These are phyloP conservation scores for Sebastes trivittatus DNA, from an alignment of 2,797 vertebrate genomes.

Conservation along the genomic window DNA sequence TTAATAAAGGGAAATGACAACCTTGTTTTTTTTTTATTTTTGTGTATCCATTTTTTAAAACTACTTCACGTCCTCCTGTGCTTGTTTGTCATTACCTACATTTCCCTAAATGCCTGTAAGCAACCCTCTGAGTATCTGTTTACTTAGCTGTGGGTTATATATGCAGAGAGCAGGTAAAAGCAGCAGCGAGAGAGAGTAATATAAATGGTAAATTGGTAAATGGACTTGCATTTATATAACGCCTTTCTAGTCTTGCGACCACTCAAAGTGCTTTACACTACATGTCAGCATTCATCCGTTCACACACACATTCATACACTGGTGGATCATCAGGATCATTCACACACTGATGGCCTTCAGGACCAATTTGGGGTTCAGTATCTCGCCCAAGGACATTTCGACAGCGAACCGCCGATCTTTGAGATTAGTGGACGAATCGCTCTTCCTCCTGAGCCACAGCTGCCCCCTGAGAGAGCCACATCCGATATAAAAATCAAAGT, in stretches of 20 bases:
- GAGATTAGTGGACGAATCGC: too few relatives aligned
- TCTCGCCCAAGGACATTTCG: too few relatives aligned
- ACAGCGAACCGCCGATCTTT: too few relatives aligned
- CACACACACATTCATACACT: too few relatives aligned
- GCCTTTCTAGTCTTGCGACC: too few relatives aligned
- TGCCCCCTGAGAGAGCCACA: not conserved
- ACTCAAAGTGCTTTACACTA: too few relatives aligned
- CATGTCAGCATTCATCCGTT: too few relatives aligned
- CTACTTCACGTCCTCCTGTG: not conserved
- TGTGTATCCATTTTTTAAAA: not conserved
- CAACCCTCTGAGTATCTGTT: not conserved
- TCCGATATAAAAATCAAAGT: conserved; percentile 4
- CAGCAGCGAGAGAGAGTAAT: not conserved
- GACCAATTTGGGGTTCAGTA: too few relatives aligned
- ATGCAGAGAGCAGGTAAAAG: not conserved
- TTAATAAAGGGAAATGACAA: not conserved
- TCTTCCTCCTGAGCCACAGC: too few relatives aligned
- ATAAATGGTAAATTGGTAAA: not conserved
- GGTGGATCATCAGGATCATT: too few relatives aligned
- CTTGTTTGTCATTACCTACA: not conserved
- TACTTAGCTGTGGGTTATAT: not conserved
- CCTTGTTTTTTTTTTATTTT: not conserved
- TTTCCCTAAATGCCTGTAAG: not conserved
- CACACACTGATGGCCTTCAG: too few relatives aligned
- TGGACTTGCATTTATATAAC: too few relatives aligned